phyloP scores from a whole-genome alignment of 2,888 invertebrate species.

The Ferrisia virgata region DNA sequence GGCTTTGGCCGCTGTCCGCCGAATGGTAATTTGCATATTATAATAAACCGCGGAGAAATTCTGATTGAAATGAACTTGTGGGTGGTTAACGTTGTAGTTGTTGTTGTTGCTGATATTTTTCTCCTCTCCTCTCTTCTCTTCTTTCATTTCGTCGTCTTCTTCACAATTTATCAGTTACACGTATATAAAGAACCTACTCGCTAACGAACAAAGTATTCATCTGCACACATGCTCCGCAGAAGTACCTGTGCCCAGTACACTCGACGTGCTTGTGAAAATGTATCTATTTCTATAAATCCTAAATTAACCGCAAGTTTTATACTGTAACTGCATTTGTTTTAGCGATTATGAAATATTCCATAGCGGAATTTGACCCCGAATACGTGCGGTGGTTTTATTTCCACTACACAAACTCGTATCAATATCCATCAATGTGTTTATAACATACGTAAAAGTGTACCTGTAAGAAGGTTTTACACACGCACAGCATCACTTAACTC shows the following conservation, averaged over 20 bases:
- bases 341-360: not conserved
- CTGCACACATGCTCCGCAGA: not conserved
- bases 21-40: conserved; percentile 6
- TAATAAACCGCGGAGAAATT: conserved; percentile 12
- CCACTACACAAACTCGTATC: too few relatives aligned
- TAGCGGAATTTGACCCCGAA: not conserved
- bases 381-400: not conserved
- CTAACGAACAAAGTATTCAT: not conserved
- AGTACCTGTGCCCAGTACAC: too few relatives aligned
- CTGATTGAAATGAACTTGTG: conserved; percentile 26
- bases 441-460: too few relatives aligned
- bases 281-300: too few relatives aligned
- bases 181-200: too few relatives aligned
- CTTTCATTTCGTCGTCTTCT: not conserved
- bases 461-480: too few relatives aligned
- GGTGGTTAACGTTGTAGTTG: not conserved
- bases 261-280: too few relatives aligned
- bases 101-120: not conserved
- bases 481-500: too few relatives aligned
- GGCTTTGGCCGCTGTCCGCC: not conserved
- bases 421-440: too few relatives aligned
- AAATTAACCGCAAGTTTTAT: too few relatives aligned
- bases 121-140: not conserved
- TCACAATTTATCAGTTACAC: too few relatives aligned
- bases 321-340: too few relatives aligned